A percentile compares a stretch with the other conserved stretches of the same genome.
These are phyloP conservation scores for Montipora sp. DNA, from an alignment of 64 coral and sea anemone genomes.

Conservation along the genomic window DNA sequence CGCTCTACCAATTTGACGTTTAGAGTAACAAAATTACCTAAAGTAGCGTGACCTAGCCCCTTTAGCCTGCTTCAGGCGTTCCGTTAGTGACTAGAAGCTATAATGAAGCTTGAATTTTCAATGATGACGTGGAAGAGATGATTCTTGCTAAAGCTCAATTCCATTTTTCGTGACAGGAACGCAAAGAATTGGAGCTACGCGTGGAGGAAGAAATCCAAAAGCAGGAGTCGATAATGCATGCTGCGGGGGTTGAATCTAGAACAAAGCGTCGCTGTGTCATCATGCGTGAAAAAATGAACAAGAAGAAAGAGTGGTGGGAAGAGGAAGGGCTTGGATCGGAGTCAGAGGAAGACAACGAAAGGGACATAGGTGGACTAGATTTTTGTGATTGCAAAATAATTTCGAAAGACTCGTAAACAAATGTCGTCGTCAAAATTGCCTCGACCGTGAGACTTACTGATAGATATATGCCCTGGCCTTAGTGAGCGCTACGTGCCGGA, in stretches of 20 bases:
- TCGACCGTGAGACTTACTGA: too few species aligned
- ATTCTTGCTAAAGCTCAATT: neutral
- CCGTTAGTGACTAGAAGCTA: too few species aligned
- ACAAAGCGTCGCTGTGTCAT: slow-evolving; percentile 94
- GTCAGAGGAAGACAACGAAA: slow-evolving; percentile 87
- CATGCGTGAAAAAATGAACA: slow-evolving; percentile 90
- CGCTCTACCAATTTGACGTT: too few species aligned
- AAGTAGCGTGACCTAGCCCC: too few species aligned
- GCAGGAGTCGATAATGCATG: slow-evolving; percentile 60
- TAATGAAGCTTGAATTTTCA: too few species aligned
- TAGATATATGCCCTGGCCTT: too few species aligned
- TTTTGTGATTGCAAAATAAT: neutral
- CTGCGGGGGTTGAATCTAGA: slow-evolving; percentile 55
- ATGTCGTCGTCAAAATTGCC: too few species aligned
- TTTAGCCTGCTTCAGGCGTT: too few species aligned
- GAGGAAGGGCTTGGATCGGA: slow-evolving; percentile 93
- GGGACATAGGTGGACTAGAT: slow-evolving; percentile 30
- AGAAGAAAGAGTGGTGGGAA: slow-evolving; percentile 99
- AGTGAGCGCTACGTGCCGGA: too few species aligned
- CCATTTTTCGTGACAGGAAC: slow-evolving; percentile 42
- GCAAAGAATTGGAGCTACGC: slow-evolving; percentile 61
- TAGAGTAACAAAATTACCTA: too few species aligned
- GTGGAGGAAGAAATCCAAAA: slow-evolving; percentile 83
- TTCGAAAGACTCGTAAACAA: too few species aligned
- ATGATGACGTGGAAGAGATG: neutral